Base-by-base conservation (phyloP, 2,797 vertebrate species). In the Gambusia yucatana region DNA sequence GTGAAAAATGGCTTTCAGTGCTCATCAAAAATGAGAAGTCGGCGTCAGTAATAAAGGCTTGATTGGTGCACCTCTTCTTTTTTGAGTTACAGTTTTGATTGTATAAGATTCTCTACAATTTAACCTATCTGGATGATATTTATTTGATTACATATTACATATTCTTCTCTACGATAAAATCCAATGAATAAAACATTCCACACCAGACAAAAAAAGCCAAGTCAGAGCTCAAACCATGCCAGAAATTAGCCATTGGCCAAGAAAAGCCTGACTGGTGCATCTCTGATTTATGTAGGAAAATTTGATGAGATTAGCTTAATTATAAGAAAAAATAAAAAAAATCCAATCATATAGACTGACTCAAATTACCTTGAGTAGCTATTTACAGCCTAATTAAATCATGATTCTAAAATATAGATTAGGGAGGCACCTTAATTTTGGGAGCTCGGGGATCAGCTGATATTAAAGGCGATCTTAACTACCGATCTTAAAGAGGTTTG, bases 121-220 rank as follows among this genome's bases (percentile, higher is more conserved):
- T 39, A 65, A 2, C 4, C 16, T 63, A 36, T 33, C 7, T 36
- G 3, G 17, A 65, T 65, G 20, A 11, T 67, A 25, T 67, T 41
- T 0, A 67, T 39, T 13, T 28, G 55, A 59, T 59, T 16, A 33
- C 5, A 7, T 61, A 33, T 33, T 33, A 33, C 33, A 33, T 33
- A 33, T 33, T 33, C 72, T 82, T 50, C 17, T 70, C 39, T 77
- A 84, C 84, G 72, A 63, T 33, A 36, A 17, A 33, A 63, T 63
- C 30, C 16, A 59, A 13, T 30, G 4, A 13, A 59, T 55, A n/a
- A 55, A 55, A 33, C 30, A 7, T 61, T 61, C 10, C 11, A n/a
- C 2, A 33, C 14, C 28, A 33, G 33, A 20, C 33, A 63, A 36
- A 36, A 57, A 33, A 28, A 28, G n/a, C 59, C 30, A 39, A 36